Conservation (phyloP, 2,797 vertebrate species). For the Poecile montanus region DNA sequence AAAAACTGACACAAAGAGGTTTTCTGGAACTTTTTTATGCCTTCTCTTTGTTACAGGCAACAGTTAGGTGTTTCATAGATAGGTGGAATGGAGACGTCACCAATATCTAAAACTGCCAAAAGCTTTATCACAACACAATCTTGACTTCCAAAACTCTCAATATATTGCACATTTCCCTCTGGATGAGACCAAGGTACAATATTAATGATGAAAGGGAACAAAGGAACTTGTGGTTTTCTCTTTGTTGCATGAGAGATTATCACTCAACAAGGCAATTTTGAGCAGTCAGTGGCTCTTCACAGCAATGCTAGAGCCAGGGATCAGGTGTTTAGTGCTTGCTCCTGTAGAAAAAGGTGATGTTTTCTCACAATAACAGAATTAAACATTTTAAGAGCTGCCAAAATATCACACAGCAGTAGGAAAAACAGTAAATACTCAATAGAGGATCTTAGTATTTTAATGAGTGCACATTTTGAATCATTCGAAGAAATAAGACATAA, state of each 20-base stretch:
- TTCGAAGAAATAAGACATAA: neutral
- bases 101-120: neutral
- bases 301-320: neutral
- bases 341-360: neutral
- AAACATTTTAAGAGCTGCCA: neutral
- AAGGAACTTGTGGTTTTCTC: neutral
- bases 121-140: neutral
- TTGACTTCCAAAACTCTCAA: neutral
- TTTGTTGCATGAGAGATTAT: neutral
- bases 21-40: neutral
- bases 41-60: neutral
- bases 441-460: neutral
- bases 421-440: constrained; percentile 31
- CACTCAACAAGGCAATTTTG: neutral
- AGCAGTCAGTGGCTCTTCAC: neutral
- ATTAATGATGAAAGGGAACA: neutral
- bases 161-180: neutral
- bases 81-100: neutral
- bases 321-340: neutral
- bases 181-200: neutral
- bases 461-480: constrained; percentile 13
- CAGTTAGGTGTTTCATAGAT: neutral
- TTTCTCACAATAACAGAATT: neutral
- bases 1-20: accelerated
- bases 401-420: neutral